Percentiles rank a stretch among this genome's conserved stretches.
Evolutionary conservation across 2,113 vertebrate genomes (phyloP).

Genomic region (Rutilus rutilus): DNA sequence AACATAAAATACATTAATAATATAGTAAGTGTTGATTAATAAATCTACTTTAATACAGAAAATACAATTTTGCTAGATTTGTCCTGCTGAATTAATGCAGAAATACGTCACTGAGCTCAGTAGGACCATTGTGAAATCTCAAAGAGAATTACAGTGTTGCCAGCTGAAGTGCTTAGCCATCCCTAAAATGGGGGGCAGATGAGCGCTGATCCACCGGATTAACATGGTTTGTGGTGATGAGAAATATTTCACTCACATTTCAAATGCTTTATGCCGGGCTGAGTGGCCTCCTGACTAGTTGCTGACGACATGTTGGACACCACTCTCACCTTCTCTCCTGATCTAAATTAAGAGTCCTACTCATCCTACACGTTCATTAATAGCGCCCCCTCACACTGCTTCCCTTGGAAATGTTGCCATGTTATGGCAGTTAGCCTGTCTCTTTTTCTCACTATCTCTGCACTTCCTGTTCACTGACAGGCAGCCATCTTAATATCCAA

Average conservation of each 20-base stretch:
- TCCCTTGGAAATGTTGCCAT: conserved; percentile 9
- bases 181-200: conserved; percentile 26
- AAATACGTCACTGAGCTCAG: conserved; percentile 8
- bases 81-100: conserved; percentile 9
- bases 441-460: conserved; percentile 9
- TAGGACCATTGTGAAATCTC: conserved; percentile 18
- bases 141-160: conserved; percentile 16
- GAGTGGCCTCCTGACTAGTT: conserved; percentile 1
- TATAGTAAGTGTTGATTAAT: not conserved
- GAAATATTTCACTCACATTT: conserved; percentile 51
- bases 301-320: conserved; percentile 43
- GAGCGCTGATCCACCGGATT: conserved; percentile 46
- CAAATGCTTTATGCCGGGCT: conserved; percentile 16
- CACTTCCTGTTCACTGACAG: not conserved
- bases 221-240: conserved; percentile 23
- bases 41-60: not conserved
- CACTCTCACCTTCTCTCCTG: conserved; percentile 47
- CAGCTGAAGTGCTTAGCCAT: conserved; percentile 41
- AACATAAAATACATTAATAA: not conserved
- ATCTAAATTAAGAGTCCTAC: conserved; percentile 52
- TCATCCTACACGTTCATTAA: conserved; percentile 52
- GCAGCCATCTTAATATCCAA: conserved; percentile 15
- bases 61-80: not conserved
- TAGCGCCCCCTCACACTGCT: conserved; percentile 24
- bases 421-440: conserved; percentile 13